Percentiles rank a stretch among this genome's conserved stretches.
These are phyloP conservation scores for Psettodes erumei DNA, from an alignment of 2,113 vertebrate species.

Conservation along the genomic window DNA sequence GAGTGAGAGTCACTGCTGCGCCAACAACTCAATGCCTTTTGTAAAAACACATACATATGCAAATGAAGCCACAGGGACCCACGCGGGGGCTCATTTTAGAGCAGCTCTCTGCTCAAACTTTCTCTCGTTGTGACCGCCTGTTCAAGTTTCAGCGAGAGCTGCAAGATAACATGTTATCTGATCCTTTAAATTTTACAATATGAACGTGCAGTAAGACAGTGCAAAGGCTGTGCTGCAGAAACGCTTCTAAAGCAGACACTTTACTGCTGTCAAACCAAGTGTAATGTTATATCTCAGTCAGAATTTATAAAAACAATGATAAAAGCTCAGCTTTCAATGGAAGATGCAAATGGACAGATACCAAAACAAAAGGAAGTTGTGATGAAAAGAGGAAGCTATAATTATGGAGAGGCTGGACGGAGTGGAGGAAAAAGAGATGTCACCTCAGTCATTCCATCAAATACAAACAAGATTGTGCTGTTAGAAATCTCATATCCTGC, in stretches of 20 bases:
- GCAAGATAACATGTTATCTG: neutral
- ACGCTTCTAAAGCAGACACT: neutral
- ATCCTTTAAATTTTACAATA: neutral
- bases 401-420: neutral
- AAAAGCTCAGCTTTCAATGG: neutral
- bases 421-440: no score
- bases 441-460: neutral
- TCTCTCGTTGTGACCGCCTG: constrained; percentile 4
- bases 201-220: neutral
- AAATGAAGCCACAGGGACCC: constrained; percentile 40
- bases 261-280: neutral
- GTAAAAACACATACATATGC: constrained; percentile 56
- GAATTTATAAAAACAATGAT: neutral
- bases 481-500: neutral
- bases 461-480: no score
- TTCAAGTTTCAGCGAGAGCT: constrained; percentile 15
- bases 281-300: neutral
- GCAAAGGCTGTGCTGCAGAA: no score
- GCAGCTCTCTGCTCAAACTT: constrained; percentile 19
- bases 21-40: constrained; percentile 32
- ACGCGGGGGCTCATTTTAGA: constrained; percentile 29
- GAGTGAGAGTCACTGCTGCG: constrained; percentile 22
- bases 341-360: neutral
- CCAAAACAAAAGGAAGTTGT: no score
- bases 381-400: neutral